Evolutionary conservation across 2,888 invertebrate species (phyloP).

Genomic region (Thelaira solivaga): DNA sequence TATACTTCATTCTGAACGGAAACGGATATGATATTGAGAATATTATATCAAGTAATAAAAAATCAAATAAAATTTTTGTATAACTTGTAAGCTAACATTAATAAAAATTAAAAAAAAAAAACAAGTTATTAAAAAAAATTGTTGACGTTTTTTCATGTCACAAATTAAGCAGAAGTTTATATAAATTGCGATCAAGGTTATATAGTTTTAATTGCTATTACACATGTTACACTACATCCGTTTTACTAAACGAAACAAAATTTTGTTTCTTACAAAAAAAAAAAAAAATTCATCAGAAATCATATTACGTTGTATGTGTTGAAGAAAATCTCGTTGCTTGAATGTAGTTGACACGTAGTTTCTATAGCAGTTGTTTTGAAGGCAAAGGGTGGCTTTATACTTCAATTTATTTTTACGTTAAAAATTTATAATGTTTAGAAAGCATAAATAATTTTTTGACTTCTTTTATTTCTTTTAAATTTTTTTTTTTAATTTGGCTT

Average conservation of each 20-base stretch:
- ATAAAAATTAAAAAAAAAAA: neutral
- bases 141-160: neutral
- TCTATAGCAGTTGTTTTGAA: too few relatives aligned
- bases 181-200: slow-evolving; percentile 53
- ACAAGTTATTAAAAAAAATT: neutral
- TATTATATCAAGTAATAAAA: slow-evolving; percentile 45
- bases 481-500: too few relatives aligned
- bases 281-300: too few relatives aligned
- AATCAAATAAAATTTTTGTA: too few relatives aligned
- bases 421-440: too few relatives aligned
- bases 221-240: slow-evolving; percentile 57
- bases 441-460: too few relatives aligned
- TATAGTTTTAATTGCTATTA: slow-evolving; percentile 56
- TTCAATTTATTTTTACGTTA: too few relatives aligned
- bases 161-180: neutral
- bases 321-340: too few relatives aligned
- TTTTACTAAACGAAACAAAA: neutral
- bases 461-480: too few relatives aligned
- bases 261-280: neutral
- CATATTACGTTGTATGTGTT: too few relatives aligned
- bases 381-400: too few relatives aligned
- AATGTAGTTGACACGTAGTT: neutral
- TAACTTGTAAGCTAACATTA: slow-evolving; percentile 28
- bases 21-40: slow-evolving; percentile 53
- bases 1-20: slow-evolving; percentile 30